Evolutionary conservation across 2,797 vertebrate genomes (phyloP).

Genomic region (Distichodus sexfasciatus): DNA sequence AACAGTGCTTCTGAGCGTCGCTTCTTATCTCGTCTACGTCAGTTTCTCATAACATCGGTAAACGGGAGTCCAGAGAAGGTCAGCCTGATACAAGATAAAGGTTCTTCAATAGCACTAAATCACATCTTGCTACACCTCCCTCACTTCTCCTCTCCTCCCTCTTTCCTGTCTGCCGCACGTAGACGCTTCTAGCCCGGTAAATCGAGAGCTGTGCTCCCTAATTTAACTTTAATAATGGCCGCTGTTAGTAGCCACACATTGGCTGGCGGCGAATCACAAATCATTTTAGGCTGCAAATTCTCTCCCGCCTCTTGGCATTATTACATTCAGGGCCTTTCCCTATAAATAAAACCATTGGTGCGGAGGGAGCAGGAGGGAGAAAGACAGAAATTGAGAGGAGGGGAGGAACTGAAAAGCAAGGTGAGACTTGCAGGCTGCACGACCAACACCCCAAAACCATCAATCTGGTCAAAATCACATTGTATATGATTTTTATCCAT

Average conservation of each 20-base stretch:
- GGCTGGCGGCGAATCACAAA: constrained; percentile 47
- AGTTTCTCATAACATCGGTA: too few relatives aligned
- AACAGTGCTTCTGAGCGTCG: too few relatives aligned
- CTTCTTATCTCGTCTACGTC: too few relatives aligned
- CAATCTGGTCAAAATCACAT: too few relatives aligned
- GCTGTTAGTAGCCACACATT: constrained; percentile 48
- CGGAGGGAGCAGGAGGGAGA: constrained; percentile 18
- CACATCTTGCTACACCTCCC: neutral
- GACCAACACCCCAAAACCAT: too few relatives aligned
- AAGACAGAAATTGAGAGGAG: neutral
- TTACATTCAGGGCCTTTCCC: too few relatives aligned
- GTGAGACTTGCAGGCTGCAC: too few relatives aligned
- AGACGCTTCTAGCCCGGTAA: constrained; percentile 25
- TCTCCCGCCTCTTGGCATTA: too few relatives aligned
- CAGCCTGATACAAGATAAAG: neutral
- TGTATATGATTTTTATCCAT: too few relatives aligned
- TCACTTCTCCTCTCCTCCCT: neutral
- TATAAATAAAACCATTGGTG: constrained; percentile 63
- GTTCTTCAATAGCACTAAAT: neutral
- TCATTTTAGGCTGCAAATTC: constrained; percentile 9
- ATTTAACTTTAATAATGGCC: constrained; percentile 54
- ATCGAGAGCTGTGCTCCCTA: constrained; percentile 44
- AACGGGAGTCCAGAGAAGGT: neutral
- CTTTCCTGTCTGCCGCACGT: neutral
- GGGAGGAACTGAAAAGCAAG: neutral